A percentile compares a stretch with the other conserved stretches of the same genome.
Evolutionary conservation across 2,888 invertebrate species (phyloP).

Genomic region (Emmelina monodactyla): DNA sequence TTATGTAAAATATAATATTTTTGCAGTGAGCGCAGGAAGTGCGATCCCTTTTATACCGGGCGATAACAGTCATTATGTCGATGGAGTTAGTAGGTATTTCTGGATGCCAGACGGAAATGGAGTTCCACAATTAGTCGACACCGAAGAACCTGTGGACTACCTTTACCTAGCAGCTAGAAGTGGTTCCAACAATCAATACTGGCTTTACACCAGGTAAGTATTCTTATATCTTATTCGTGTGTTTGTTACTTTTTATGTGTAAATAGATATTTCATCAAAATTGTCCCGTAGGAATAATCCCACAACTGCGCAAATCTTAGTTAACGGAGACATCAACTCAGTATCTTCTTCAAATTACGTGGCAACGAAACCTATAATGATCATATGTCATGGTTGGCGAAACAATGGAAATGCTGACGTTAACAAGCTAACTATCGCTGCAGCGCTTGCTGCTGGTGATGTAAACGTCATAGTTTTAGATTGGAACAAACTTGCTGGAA

Average conservation of each 20-base stretch:
- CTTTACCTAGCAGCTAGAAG: constrained; percentile 23
- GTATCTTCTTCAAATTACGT: constrained; percentile 31
- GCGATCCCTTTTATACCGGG: constrained; percentile 34
- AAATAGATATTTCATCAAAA: no score
- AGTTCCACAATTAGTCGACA: constrained; percentile 35
- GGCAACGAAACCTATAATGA: constrained; percentile 23
- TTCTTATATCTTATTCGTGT: no score
- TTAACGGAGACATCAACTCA: constrained; percentile 28
- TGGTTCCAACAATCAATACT: constrained; percentile 40
- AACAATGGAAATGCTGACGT: constrained; percentile 28
- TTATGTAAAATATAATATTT: no score
- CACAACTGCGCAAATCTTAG: constrained; percentile 27
- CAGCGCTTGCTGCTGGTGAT: constrained; percentile 23
- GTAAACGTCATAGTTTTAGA: constrained; percentile 33
- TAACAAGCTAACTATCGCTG: constrained; percentile 21
- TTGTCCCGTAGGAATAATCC: constrained; percentile 36
- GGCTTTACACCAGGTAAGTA: constrained; percentile 41
- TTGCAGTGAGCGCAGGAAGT: constrained; percentile 30
- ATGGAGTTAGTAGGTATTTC: constrained; percentile 46
- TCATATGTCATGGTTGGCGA: constrained; percentile 45
- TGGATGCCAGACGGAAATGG: constrained; percentile 53
- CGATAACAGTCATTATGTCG: constrained; percentile 49
- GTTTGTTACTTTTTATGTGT: no score
- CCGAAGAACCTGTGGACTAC: constrained; percentile 28
- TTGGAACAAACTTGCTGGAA: constrained; percentile 24